Base-by-base conservation (phyloP, 2,113 vertebrate species). In the western clawed frog (Xenopus tropicalis) region DNA sequence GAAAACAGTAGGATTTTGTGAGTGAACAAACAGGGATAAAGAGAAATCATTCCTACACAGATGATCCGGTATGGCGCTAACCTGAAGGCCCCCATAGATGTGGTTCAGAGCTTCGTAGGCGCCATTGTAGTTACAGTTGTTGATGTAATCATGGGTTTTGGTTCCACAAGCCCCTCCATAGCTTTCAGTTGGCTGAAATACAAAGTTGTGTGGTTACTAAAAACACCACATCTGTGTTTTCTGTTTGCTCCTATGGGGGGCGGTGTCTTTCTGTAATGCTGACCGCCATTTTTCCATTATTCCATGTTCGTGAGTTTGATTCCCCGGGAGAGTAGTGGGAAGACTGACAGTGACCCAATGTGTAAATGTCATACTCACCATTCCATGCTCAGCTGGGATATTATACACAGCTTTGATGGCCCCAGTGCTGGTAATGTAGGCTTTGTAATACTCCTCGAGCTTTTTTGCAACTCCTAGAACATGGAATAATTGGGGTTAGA, bases 61-160 rank as follows among this genome's bases (percentile, higher is more conserved):
- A 37, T 37, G 2, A 37, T 37, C 29, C 29, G 10, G 3, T 37
- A 37, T 37, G 29, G 10, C 29, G 1, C 29, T 6, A 23, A 72
- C 72, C 52, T 59, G 23, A 10, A 75, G 72, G 3, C 72, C 66
- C 14, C 72, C 72, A 6, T 69, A 56, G 58, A 75, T 75, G 46
- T 75, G 72, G 19, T 75, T 75, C 20, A 75, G 29, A 69, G 57
- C 72, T 43, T 75, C 72, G 7, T 69, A 75, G 4, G 72, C 72
- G 4, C 72, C 72, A 54, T 75, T 75, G 58, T 69, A 75, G 23
- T 59, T 51, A 44, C 72, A 75, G 44, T 75, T 75, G 66, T 75
- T 75, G 46, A 75, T 75, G 11, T 75, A 75, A 9, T 75, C 58
- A 0, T 24, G 43, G 16, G 69, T 75, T 57, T 57, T 75, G 17